Conservation (phyloP, 2,888 invertebrate species). For the Ashinkailepas kermadecensis region DNA sequence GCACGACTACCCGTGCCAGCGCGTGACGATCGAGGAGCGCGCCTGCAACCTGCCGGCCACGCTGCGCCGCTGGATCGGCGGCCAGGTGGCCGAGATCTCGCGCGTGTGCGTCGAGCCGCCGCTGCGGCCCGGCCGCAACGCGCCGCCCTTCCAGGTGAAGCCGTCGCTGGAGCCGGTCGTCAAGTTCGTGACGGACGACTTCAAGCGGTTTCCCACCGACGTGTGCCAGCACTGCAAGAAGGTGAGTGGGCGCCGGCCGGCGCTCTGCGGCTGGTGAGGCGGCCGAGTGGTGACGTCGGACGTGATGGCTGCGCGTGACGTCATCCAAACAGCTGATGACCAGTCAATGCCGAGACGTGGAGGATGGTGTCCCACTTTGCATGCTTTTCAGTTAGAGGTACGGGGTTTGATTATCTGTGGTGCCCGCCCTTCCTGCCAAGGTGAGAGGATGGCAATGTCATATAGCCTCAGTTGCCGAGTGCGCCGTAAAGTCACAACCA, state of each 20-base stretch:
- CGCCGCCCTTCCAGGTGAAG: constrained; percentile 52
- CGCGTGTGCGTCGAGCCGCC: constrained; percentile 62
- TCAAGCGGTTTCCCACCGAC: constrained; percentile 44
- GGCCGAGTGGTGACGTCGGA: too few species aligned
- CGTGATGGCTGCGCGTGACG: too few species aligned
- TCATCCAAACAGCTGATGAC: too few species aligned
- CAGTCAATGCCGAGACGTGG: too few species aligned
- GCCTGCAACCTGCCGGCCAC: constrained; percentile 59
- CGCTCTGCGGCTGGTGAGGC: neutral
- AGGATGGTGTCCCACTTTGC: too few species aligned
- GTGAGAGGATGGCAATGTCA: too few species aligned
- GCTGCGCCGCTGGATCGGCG: constrained; percentile 54
- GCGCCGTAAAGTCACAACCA: too few species aligned
- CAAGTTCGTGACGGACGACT: constrained; percentile 55
- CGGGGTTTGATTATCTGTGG: too few species aligned
- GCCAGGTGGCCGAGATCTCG: constrained; percentile 59
- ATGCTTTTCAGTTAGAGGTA: too few species aligned
- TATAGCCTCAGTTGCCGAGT: too few species aligned
- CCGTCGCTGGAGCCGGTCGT: constrained; percentile 56
- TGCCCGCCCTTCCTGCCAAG: too few species aligned
- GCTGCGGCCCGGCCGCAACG: constrained; percentile 49
- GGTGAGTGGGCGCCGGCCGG: constrained; percentile 17
- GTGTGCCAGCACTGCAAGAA: constrained; percentile 23
- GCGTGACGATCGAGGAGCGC: constrained; percentile 49
- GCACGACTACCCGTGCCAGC: constrained; percentile 53